Percentiles rank a stretch among this genome's conserved stretches.
phyloP scores from a whole-genome alignment of 1,140 invertebrate species.

The Eriosoma lanigerum region DNA sequence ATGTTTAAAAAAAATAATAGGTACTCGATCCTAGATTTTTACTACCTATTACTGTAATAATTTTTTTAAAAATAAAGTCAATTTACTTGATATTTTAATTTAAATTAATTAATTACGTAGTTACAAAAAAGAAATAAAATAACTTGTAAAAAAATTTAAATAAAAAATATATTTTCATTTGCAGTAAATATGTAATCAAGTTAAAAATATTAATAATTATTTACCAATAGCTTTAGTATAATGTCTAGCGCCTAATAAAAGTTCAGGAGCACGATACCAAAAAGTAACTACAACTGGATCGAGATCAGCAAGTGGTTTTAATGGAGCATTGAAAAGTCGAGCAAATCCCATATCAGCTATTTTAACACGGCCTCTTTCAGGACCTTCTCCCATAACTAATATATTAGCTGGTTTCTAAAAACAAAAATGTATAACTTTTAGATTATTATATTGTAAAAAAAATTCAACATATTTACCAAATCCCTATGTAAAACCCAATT shows the following conservation, averaged over 20 bases:
- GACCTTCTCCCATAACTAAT: slow-evolving; percentile 98
- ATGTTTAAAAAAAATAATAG: too few species aligned
- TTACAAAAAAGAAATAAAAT: too few species aligned
- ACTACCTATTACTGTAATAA: too few species aligned
- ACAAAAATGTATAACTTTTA: slow-evolving; percentile 30
- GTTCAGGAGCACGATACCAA: slow-evolving; percentile 98
- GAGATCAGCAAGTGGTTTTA: slow-evolving; percentile 95
- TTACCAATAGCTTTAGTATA: slow-evolving; percentile 97
- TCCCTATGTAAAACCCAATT: slow-evolving; percentile 99
- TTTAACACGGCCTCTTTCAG: slow-evolving; percentile 94
- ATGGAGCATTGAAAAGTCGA: slow-evolving; percentile 95
- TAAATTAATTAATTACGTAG: too few species aligned
- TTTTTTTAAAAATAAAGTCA: too few species aligned
- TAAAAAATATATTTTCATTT: too few species aligned
- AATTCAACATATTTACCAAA: slow-evolving; percentile 69
- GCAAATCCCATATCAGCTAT: slow-evolving; percentile 99
- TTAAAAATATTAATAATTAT: too few species aligned
- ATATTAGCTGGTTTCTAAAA: slow-evolving; percentile 97
- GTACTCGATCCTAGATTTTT: too few species aligned
- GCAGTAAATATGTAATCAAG: too few species aligned
- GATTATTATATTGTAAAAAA: slow-evolving; percentile 39
- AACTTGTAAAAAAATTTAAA: too few species aligned
- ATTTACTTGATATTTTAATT: too few species aligned
- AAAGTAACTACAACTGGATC: slow-evolving; percentile 99
- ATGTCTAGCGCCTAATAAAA: slow-evolving; percentile 93